Evolutionary conservation across 2,888 invertebrate genomes (phyloP).

Genomic region (Ormyrus thymus): DNA sequence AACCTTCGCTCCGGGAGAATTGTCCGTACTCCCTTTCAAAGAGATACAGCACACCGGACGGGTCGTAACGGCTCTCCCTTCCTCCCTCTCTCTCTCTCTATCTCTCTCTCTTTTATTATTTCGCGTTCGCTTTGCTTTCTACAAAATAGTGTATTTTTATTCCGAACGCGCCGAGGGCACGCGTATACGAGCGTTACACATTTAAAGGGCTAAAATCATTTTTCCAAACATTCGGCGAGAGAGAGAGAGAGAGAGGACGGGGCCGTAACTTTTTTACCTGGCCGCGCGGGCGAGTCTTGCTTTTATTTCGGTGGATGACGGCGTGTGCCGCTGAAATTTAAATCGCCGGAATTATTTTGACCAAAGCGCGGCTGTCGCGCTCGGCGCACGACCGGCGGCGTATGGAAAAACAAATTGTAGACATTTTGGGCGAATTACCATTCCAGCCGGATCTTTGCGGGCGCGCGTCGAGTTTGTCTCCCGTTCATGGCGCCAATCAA

Average conservation of each 20-base stretch:
- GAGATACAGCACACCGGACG: not conserved
- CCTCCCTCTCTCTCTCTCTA: not conserved
- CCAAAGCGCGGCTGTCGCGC: not conserved
- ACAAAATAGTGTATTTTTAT: not conserved
- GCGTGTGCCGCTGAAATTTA: constrained; percentile 20
- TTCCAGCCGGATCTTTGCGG: no score
- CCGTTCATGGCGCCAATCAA: no score
- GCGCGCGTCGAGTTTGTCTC: no score
- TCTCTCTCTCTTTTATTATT: not conserved
- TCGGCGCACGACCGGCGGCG: not conserved
- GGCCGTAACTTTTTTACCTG: constrained; percentile 11
- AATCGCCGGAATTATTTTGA: constrained; percentile 35
- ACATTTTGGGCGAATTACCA: no score
- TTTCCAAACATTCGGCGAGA: constrained; percentile 12
- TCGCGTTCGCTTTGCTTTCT: not conserved
- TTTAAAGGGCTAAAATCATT: constrained; percentile 34
- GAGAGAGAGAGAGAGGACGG: no score
- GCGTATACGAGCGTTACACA: constrained; percentile 2
- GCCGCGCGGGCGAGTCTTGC: not conserved
- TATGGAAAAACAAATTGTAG: not conserved
- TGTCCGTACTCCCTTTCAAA: constrained; percentile 31
- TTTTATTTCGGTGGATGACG: not conserved
- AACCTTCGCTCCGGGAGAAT: not conserved
- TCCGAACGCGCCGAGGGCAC: not conserved
- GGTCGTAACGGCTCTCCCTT: no score